Evolutionary conservation across 64 coral and sea anemone species (phyloP), one percentile per base, ranked within the genome.

Genomic region (Exaiptasia diaphana): DNA sequence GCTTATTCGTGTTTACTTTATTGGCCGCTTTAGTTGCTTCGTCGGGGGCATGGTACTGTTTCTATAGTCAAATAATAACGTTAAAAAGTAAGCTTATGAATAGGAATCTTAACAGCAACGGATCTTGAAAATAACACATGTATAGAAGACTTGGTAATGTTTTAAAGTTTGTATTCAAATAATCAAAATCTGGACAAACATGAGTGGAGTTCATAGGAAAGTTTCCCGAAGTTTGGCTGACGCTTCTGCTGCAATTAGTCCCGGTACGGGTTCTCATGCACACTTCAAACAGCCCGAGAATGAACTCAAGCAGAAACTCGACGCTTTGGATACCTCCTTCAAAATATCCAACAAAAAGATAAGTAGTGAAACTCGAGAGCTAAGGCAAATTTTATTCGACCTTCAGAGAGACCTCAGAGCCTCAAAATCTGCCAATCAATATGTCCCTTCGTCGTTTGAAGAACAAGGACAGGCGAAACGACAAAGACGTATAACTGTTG

Each of bases 241-340:
- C 42, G 41, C 38, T 12, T 36, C 21, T 13, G 32, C 32, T 5
- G 83, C 53, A 34, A 60, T 77, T 26, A 76, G 57, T 20, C 36
- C 64, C 0, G 54, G 72, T 21, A 85, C 41, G 5, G 39, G 53
- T 15, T 71, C 67, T 0, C 68, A 50, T 18, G 24, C 83, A 3
- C 77, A 68, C 11, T 64, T 77, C 31, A 70, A 68, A 8, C 84
- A 87, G 28, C 27, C 70, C 12, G 90, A 93, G 39, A 87, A 87
- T 12, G 90, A 93, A 53, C 78, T 93, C 0, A 93, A 87, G 44
- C 58, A 74, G 57, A 93, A 88, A 49, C 59, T 93, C 20, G 77
- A 93, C 45, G 90, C 90, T 24, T 68, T 93, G n/a, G 48, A 93
- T 32, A 87, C 90, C 67, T 93, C 90, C 8, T 63, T 87, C 63